Percentiles rank a stretch among this genome's conserved stretches.
Conservation (phyloP, 2,113 vertebrate species). For the Ctenomys sociabilis region DNA sequence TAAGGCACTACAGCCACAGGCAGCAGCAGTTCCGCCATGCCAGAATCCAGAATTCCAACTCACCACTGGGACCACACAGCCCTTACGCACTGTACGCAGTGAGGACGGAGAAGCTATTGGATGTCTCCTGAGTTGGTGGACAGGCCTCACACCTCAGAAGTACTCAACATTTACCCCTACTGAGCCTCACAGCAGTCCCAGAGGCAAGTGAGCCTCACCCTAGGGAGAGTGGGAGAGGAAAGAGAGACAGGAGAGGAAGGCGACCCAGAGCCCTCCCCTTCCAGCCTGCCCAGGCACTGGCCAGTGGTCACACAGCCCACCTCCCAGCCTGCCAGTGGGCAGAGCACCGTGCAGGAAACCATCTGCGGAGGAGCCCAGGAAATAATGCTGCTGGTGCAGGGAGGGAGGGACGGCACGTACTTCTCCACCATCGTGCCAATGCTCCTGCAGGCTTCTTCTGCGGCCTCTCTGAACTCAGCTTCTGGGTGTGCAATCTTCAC, state of each 20-base stretch:
- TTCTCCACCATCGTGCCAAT: constrained; percentile 97
- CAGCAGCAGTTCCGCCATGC: background rate
- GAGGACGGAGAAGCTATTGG: accelerated
- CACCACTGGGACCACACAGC: background rate
- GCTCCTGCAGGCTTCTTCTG: constrained; percentile 93
- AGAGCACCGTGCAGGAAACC: background rate
- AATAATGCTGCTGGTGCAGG: accelerated
- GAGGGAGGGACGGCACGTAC: constrained; percentile 82
- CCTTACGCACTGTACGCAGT: background rate
- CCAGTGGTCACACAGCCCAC: too few species aligned
- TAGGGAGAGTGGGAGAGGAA: background rate
- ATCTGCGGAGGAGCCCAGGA: background rate
- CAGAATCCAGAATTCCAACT: background rate
- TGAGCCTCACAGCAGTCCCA: background rate
- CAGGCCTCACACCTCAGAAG: background rate
- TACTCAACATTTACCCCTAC: background rate
- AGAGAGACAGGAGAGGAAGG: background rate
- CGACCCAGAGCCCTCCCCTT: accelerated
- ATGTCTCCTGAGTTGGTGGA: background rate
- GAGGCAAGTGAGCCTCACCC: too few species aligned
- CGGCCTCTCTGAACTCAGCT: constrained; percentile 92
- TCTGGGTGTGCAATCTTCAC: constrained; percentile 97
- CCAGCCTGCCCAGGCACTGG: background rate
- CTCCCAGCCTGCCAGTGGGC: background rate
- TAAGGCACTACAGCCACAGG: background rate